phyloP scores from a whole-genome alignment of 2,797 vertebrate species.

The Rhinogobio ventralis region DNA sequence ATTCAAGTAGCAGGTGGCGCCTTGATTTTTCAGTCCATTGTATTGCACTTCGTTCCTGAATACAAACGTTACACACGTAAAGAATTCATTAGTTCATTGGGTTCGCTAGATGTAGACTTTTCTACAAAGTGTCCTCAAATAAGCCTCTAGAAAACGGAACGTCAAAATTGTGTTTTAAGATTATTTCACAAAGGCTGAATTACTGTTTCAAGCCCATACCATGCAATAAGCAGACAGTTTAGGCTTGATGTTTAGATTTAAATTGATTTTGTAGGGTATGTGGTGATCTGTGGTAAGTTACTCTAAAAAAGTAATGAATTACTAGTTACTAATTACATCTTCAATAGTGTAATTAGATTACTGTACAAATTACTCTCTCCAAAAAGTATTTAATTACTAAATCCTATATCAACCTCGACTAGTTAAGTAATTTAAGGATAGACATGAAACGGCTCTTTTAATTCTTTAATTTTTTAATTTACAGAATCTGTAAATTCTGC shows the following conservation, averaged over 20 bases:
- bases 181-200: not conserved
- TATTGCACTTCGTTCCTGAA: slow-evolving; percentile 32
- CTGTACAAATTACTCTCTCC: too few relatives aligned
- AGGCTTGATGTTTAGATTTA: not conserved
- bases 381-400: too few relatives aligned
- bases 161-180: not conserved
- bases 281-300: too few relatives aligned
- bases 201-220: not conserved
- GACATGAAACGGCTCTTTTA: too few relatives aligned
- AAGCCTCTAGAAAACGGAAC: not conserved
- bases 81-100: not conserved
- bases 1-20: slow-evolving; percentile 76
- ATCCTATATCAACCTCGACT: too few relatives aligned
- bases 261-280: not conserved
- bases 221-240: not conserved
- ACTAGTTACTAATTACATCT: too few relatives aligned
- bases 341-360: too few relatives aligned
- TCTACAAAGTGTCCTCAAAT: not conserved
- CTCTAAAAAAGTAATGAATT: too few relatives aligned
- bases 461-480: too few relatives aligned
- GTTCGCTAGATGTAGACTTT: too few relatives aligned
- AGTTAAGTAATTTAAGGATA: too few relatives aligned
- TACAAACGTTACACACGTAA: slow-evolving; percentile 26
- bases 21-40: slow-evolving; percentile 70
- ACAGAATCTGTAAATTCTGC: too few relatives aligned